These are phyloP conservation scores for Sinocyclocheilus anshuiensis DNA, from an alignment of 2,113 vertebrate species.

Conservation along the genomic window DNA sequence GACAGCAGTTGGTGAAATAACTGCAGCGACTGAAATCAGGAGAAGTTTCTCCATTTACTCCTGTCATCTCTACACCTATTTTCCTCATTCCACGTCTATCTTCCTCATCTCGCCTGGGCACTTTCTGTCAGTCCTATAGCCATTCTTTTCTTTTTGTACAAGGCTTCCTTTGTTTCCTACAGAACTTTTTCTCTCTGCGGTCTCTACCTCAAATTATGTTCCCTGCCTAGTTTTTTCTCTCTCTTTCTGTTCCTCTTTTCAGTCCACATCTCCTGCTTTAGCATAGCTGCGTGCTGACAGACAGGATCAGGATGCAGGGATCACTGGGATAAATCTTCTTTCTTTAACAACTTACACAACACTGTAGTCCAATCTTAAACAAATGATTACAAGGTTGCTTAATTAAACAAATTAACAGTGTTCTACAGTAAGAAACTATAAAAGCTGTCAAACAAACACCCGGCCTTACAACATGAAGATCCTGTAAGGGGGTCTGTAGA, in stretches of 20 bases:
- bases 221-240: background rate
- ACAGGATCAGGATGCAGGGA: background rate
- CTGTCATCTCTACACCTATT: slow-evolving; percentile 1
- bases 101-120: background rate
- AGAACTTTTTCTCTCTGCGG: background rate
- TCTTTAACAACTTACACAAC: background rate
- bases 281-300: background rate
- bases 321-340: background rate
- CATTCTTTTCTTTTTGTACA: background rate
- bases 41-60: background rate
- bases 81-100: background rate
- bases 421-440: background rate
- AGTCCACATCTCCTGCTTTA: background rate
- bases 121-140: background rate
- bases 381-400: background rate
- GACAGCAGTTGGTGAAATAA: too few species aligned
- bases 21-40: too few species aligned
- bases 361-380: background rate
- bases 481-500: too few species aligned
- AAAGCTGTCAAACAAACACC: too few species aligned
- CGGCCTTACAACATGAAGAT: too few species aligned
- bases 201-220: slow-evolving; percentile 8
- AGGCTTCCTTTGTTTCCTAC: slow-evolving; percentile 5
- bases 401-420: background rate
- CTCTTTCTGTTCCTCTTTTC: slow-evolving; percentile 2